These are phyloP conservation scores for Arnoldichthys spilopterus DNA, from an alignment of 2,797 vertebrate species.

Conservation along the genomic window DNA sequence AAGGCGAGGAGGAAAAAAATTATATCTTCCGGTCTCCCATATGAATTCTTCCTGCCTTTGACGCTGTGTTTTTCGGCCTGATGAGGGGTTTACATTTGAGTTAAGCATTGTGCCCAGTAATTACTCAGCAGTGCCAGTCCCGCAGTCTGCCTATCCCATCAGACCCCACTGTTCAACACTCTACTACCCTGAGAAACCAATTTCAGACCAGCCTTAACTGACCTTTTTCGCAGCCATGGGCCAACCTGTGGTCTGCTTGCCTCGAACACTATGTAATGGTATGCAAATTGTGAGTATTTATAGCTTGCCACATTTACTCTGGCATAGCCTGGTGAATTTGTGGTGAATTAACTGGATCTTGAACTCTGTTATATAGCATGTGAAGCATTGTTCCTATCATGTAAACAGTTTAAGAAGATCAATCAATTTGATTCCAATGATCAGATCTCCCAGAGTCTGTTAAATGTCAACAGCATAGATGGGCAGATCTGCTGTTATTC, in stretches of 20 bases:
- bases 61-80: constrained; percentile 9
- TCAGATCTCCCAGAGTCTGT: constrained; percentile 1
- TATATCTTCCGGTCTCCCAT: constrained; percentile 13
- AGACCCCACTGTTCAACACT: constrained; percentile 21
- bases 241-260: not conserved
- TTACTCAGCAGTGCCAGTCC: constrained; percentile 39
- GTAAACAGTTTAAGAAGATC: constrained; percentile 2
- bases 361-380: not conserved
- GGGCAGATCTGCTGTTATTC: constrained; percentile 10
- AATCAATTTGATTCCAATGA: constrained; percentile 1
- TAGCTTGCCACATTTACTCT: constrained; percentile 8
- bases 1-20: constrained; percentile 33
- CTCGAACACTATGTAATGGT: not conserved
- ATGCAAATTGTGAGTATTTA: constrained; percentile 8
- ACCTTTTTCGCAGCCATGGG: not conserved
- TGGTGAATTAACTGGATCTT: not conserved
- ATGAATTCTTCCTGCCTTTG: constrained; percentile 48
- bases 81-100: constrained; percentile 43
- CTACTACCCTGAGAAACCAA: constrained; percentile 28
- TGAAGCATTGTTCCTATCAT: not conserved
- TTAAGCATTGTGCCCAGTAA: constrained; percentile 50
- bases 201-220: constrained; percentile 23
- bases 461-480: constrained; percentile 26
- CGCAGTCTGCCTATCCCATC: constrained; percentile 39
- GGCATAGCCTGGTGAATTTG: constrained; percentile 1